A percentile compares a stretch with the other conserved stretches of the same genome.
Conservation (phyloP, 2,888 invertebrate species). For the Hoplodrina blanda region DNA sequence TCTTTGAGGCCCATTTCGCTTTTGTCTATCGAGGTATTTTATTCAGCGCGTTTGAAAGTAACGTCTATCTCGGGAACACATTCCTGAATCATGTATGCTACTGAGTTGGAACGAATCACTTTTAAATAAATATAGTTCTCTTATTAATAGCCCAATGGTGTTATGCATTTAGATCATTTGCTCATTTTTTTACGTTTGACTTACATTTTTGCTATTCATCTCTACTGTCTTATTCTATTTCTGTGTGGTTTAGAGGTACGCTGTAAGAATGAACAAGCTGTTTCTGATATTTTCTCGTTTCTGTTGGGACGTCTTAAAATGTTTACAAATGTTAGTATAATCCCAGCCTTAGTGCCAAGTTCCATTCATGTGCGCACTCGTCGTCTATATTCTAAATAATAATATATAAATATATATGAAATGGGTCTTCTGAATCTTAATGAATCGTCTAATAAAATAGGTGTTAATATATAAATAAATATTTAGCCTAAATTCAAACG, state of each 20-base stretch:
- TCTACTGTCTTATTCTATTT: slow-evolving; percentile 43
- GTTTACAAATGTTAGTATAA: slow-evolving; percentile 43
- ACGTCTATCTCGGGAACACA: slow-evolving; percentile 43
- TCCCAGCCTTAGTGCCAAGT: slow-evolving; percentile 47
- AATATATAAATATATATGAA: slow-evolving; percentile 61
- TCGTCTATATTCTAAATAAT: slow-evolving; percentile 58
- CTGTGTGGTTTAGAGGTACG: slow-evolving; percentile 20
- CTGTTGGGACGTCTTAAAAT: slow-evolving; percentile 31
- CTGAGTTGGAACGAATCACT: slow-evolving; percentile 30
- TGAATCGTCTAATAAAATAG: slow-evolving; percentile 72
- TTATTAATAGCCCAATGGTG: slow-evolving; percentile 34
- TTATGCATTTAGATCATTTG: slow-evolving; percentile 39
- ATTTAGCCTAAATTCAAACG: slow-evolving; percentile 79
- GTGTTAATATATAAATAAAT: slow-evolving; percentile 75
- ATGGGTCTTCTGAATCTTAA: slow-evolving; percentile 70
- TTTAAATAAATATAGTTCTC: slow-evolving; percentile 44
- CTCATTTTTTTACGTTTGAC: slow-evolving; percentile 40
- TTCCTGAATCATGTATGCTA: slow-evolving; percentile 31
- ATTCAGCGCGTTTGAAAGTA: slow-evolving; percentile 22
- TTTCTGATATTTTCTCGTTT: slow-evolving; percentile 26
- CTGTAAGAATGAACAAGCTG: slow-evolving; percentile 33
- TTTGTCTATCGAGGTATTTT: slow-evolving; percentile 32
- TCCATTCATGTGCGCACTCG: slow-evolving; percentile 55
- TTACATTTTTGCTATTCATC: slow-evolving; percentile 26
- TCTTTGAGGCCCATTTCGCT: slow-evolving; percentile 66